These are phyloP conservation scores for Megalopta genalis DNA, from an alignment of 1,140 invertebrate species.

Conservation along the genomic window DNA sequence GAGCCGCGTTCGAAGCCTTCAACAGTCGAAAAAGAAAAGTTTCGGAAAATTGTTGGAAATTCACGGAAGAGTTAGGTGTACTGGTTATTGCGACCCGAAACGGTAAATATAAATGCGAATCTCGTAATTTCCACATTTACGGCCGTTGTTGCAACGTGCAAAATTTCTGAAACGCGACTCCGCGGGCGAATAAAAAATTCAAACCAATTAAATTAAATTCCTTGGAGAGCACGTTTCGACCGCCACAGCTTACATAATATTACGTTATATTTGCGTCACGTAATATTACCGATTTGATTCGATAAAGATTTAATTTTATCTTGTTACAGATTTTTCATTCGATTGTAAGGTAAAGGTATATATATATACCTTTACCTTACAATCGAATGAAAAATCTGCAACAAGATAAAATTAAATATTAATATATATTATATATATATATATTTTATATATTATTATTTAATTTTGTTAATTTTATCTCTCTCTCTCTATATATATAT, in stretches of 20 bases:
- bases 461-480: no score
- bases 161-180: not conserved
- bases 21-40: not conserved
- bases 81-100: slow-evolving; percentile 14
- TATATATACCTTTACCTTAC: no score
- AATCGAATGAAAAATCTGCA: no score
- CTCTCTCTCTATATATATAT: no score
- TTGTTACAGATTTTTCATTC: no score
- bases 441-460: no score
- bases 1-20: not conserved
- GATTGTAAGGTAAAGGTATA: no score
- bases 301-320: no score
- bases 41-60: slow-evolving; percentile 25
- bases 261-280: not conserved
- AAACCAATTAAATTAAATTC: not conserved
- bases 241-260: not conserved
- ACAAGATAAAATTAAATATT: no score
- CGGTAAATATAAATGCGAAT: slow-evolving; percentile 23
- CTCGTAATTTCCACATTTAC: slow-evolving; percentile 26
- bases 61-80: not conserved
- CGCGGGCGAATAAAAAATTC: not conserved
- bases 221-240: not conserved
- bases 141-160: slow-evolving; percentile 5
- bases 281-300: no score
- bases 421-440: no score